Evolutionary conservation across 2,888 invertebrate genomes (phyloP).

Genomic region (Xylota sylvarum): DNA sequence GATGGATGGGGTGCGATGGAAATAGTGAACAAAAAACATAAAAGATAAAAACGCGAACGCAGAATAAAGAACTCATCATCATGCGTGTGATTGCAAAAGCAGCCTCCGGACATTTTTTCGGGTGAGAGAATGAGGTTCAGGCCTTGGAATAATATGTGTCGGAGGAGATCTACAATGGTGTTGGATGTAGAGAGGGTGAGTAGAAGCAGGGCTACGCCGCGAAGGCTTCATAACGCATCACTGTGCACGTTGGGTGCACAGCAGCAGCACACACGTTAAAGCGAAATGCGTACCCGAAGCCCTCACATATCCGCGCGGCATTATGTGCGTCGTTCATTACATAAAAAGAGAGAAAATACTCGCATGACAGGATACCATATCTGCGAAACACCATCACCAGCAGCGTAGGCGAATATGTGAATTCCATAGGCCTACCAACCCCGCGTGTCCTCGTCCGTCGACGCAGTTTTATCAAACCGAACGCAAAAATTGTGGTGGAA

Average conservation of each 20-base stretch:
- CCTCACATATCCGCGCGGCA: constrained; percentile 64
- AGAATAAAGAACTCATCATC: constrained; percentile 77
- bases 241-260: constrained; percentile 67
- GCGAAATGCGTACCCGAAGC: constrained; percentile 72
- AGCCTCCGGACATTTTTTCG: constrained; percentile 74
- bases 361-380: constrained; percentile 68
- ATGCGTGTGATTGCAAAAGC: constrained; percentile 77
- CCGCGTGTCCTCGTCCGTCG: constrained; percentile 14
- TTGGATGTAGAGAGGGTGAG: constrained; percentile 1
- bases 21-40: constrained; percentile 57
- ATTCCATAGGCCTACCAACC: constrained; percentile 49
- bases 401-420: constrained; percentile 66
- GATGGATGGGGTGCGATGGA: background rate
- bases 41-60: constrained; percentile 69
- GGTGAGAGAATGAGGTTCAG: constrained; percentile 67
- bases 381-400: constrained; percentile 62
- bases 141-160: constrained; percentile 70
- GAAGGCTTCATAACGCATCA: constrained; percentile 63
- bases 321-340: constrained; percentile 75
- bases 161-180: constrained; percentile 47
- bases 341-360: constrained; percentile 70
- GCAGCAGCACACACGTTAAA: constrained; percentile 40
- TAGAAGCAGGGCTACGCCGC: constrained; percentile 13
- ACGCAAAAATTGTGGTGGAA: constrained; percentile 73
- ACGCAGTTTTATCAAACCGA: constrained; percentile 76